These are phyloP conservation scores for Okapia johnstoni DNA, from an alignment of 2,113 vertebrate species.

Conservation along the genomic window DNA sequence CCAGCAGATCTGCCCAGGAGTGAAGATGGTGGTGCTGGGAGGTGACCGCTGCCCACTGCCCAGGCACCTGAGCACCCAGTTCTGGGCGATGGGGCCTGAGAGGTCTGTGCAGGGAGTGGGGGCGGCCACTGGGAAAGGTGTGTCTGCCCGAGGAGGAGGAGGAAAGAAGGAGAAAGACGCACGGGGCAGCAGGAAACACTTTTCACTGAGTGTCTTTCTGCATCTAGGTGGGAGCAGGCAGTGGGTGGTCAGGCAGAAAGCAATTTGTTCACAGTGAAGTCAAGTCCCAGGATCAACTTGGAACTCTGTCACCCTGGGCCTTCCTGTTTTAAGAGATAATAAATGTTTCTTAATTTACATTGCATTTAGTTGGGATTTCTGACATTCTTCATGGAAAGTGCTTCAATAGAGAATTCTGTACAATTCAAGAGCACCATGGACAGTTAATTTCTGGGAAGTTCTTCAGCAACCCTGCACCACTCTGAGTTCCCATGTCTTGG, in stretches of 20 bases:
- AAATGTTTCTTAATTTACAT: not conserved
- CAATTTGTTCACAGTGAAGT: fast-evolving
- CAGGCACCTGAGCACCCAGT: no score
- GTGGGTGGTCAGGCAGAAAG: not conserved
- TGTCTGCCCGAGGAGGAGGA: not conserved
- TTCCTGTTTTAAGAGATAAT: not conserved
- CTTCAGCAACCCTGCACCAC: fast-evolving
- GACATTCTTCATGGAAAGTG: no score
- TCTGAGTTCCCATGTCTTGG: not conserved
- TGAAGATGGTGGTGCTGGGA: not conserved
- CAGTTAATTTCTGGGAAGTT: not conserved
- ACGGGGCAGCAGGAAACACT: not conserved
- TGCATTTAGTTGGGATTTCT: not conserved
- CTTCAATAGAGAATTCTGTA: fast-evolving
- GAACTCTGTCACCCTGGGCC: not conserved
- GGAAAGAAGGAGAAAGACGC: not conserved
- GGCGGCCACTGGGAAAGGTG: fast-evolving
- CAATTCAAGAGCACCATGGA: not conserved
- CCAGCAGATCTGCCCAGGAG: not conserved
- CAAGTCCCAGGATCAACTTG: not conserved
- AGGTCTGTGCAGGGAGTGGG: not conserved
- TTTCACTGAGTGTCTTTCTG: not conserved
- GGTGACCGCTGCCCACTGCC: not conserved
- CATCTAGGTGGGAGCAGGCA: not conserved
- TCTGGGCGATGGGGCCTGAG: not conserved